Evolutionary conservation across 2,113 vertebrate genomes (phyloP).

Genomic region (Brachyhypopomus occidentalis): DNA sequence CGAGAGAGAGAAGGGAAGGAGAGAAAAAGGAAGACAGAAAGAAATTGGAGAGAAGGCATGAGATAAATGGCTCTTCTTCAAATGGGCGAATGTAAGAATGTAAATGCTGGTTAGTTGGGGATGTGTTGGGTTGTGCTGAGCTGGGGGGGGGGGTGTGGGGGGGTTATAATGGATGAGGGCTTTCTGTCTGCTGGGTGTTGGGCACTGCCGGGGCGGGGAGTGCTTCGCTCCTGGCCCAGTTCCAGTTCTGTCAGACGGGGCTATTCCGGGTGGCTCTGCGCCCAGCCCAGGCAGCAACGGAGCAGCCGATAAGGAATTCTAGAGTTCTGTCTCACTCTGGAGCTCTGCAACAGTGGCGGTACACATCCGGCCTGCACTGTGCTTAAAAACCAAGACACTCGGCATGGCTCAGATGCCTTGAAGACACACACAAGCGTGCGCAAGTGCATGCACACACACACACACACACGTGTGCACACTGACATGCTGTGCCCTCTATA

Average conservation of each 20-base stretch:
- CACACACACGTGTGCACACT: conserved; percentile 28
- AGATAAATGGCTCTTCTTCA: conserved; percentile 71
- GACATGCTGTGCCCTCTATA: conserved; percentile 21
- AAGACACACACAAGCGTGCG: too few relatives aligned
- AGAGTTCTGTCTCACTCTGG: too few relatives aligned
- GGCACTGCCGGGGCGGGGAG: conserved; percentile 50
- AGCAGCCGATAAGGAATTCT: too few relatives aligned
- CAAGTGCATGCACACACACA: conserved; percentile 42
- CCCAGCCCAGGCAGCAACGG: too few relatives aligned
- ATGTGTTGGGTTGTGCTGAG: conserved; percentile 64
- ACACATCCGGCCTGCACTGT: conserved; percentile 42
- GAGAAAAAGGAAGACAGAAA: conserved; percentile 51
- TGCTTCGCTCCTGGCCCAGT: conserved; percentile 72
- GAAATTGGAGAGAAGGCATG: conserved; percentile 57
- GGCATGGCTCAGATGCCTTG: too few relatives aligned
- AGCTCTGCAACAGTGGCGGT: conserved; percentile 66
- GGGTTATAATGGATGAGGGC: conserved; percentile 70
- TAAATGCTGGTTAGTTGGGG: conserved; percentile 73
- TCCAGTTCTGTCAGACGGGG: conserved; percentile 53
- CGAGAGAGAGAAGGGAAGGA: too few relatives aligned
- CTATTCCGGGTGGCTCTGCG: too few relatives aligned
- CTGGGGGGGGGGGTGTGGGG: too few relatives aligned
- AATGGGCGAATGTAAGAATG: conserved; percentile 64
- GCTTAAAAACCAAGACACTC: conserved; percentile 19
- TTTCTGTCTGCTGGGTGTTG: conserved; percentile 63